A percentile compares a stretch with the other conserved stretches of the same genome.
phyloP scores from a whole-genome alignment of 2,113 vertebrate genomes.

The Tragelaphus imberbis region DNA sequence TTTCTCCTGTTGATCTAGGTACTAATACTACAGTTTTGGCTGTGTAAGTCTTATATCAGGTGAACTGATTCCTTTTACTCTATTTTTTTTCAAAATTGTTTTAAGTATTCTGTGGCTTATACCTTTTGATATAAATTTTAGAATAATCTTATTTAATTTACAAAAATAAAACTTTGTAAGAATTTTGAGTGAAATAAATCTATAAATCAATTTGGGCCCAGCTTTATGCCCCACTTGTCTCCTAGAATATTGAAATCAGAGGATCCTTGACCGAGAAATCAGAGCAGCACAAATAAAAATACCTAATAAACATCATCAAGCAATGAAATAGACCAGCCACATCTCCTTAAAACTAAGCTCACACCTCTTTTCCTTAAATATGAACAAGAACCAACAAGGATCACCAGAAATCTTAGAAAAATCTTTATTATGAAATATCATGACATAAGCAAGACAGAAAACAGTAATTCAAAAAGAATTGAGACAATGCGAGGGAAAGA shows the following conservation, averaged over 20 bases:
- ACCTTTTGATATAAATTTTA: background rate
- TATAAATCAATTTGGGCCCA: background rate
- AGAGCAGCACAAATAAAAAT: background rate
- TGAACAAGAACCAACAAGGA: background rate
- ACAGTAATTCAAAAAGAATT: background rate
- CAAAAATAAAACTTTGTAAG: background rate
- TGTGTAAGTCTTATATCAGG: background rate
- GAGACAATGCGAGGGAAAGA: background rate
- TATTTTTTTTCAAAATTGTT: background rate
- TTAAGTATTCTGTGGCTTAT: background rate
- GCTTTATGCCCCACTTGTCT: background rate
- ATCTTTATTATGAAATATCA: background rate
- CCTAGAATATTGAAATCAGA: background rate
- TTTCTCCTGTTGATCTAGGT: background rate
- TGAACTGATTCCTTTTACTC: background rate
- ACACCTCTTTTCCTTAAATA: background rate
- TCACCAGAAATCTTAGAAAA: background rate
- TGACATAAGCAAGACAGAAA: background rate
- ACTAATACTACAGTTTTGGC: background rate
- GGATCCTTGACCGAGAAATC: background rate
- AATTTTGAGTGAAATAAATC: background rate
- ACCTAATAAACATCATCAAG: background rate
- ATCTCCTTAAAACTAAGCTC: background rate
- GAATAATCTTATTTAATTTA: background rate
- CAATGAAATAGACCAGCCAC: background rate